Conservation (phyloP, 2,113 vertebrate species). For the Lophochroa leadbeateri region DNA sequence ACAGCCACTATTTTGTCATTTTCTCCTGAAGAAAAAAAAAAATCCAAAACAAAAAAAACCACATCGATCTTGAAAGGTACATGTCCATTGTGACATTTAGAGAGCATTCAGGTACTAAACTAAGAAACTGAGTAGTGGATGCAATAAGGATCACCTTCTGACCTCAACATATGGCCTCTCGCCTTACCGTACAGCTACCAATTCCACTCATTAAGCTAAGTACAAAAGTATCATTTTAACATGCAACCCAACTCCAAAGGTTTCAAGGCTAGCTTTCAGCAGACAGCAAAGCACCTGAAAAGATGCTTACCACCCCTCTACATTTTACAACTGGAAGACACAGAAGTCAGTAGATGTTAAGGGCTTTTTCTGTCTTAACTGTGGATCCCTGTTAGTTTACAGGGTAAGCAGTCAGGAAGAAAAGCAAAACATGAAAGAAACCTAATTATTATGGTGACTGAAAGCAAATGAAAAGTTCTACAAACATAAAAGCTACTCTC, state of each 20-base stretch:
- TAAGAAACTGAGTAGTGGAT: neutral
- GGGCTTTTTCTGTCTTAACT: neutral
- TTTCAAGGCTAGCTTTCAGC: neutral
- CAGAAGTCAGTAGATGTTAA: neutral
- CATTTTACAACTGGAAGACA: neutral
- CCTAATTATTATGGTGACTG: neutral
- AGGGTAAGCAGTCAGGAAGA: neutral
- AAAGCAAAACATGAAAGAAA: neutral
- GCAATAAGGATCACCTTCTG: neutral
- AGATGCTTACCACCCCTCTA: neutral
- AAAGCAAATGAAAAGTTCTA: neutral
- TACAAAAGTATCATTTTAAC: neutral
- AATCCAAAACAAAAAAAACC: neutral
- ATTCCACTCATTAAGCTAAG: neutral
- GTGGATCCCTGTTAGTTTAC: neutral
- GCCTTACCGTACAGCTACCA: neutral
- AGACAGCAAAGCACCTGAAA: neutral
- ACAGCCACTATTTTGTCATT: neutral
- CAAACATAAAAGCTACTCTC: neutral
- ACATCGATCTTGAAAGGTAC: neutral
- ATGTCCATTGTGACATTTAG: neutral
- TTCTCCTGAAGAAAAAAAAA: neutral
- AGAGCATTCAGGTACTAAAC: neutral
- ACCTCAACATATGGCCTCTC: rapidly evolving
- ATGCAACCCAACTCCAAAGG: neutral